Evolutionary conservation across 2,888 invertebrate genomes (phyloP).

Genomic region (Dendrolimus pini): DNA sequence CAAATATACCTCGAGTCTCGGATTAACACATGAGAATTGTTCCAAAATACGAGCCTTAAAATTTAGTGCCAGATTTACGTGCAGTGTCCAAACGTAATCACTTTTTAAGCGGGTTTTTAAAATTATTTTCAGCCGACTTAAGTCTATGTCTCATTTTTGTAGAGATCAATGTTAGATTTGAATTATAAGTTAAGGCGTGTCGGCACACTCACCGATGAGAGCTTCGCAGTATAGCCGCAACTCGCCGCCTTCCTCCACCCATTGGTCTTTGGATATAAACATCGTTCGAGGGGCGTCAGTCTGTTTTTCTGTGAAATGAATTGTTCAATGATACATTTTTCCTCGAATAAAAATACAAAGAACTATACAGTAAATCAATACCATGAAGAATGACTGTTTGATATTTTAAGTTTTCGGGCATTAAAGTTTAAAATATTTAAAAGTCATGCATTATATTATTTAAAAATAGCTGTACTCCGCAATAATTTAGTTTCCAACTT

Average conservation of each 20-base stretch:
- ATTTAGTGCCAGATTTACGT: too few species aligned
- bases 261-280: conserved; percentile 80
- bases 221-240: conserved; percentile 86
- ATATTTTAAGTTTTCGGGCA: not conserved
- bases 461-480: too few species aligned
- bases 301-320: conserved; percentile 75
- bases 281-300: conserved; percentile 80
- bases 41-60: too few species aligned
- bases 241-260: conserved; percentile 78
- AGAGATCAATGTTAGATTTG: not conserved
- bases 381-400: not conserved
- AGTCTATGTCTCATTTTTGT: too few species aligned
- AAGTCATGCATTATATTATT: too few species aligned
- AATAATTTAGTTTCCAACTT: too few species aligned
- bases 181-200: not conserved
- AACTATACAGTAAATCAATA: not conserved
- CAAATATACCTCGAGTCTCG: conserved; percentile 1
- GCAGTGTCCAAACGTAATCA: too few species aligned
- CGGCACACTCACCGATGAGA: conserved; percentile 79
- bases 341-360: conserved; percentile 12
- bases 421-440: too few species aligned
- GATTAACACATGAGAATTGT: too few species aligned
- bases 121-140: too few species aligned
- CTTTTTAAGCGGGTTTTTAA: too few species aligned
- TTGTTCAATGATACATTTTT: conserved; percentile 22